Percentiles rank a stretch among this genome's conserved stretches.
Evolutionary conservation across 2,888 invertebrate genomes (phyloP).

Genomic region (Caenorhabditis sp.): DNA sequence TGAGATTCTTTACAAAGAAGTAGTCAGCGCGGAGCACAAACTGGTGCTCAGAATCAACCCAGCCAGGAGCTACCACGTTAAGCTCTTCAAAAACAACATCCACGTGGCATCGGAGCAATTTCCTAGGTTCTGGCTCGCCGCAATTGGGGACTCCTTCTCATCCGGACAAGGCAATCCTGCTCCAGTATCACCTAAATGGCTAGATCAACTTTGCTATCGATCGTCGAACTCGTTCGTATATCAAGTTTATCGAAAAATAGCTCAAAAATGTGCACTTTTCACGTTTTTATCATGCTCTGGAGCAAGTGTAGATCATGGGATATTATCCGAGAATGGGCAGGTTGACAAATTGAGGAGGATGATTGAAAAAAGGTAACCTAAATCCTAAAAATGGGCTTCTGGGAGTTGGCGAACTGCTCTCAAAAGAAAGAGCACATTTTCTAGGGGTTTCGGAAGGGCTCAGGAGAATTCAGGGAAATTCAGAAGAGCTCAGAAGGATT

Average conservation of each 20-base stretch:
- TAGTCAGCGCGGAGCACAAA: no score
- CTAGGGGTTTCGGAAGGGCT: no score
- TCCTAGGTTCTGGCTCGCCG: slow-evolving; percentile 56
- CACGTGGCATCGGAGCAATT: neutral
- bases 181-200: slow-evolving; percentile 45
- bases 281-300: slow-evolving; percentile 66
- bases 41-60: neutral
- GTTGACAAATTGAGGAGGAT: slow-evolving; percentile 22
- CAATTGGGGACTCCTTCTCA: slow-evolving; percentile 67
- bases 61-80: neutral
- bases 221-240: slow-evolving; percentile 51
- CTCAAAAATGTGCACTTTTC: slow-evolving; percentile 38
- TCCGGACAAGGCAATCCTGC: slow-evolving; percentile 69
- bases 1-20: neutral
- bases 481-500: no score
- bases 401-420: no score
- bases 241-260: slow-evolving; percentile 31
- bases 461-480: no score
- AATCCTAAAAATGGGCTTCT: no score
- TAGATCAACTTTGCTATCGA: slow-evolving; percentile 53
- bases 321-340: slow-evolving; percentile 44
- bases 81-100: neutral
- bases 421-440: no score
- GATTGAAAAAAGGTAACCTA: slow-evolving; percentile 13
- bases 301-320: slow-evolving; percentile 54